Conservation (phyloP, 1,140 invertebrate species). For the Lepidurus arcticus region DNA sequence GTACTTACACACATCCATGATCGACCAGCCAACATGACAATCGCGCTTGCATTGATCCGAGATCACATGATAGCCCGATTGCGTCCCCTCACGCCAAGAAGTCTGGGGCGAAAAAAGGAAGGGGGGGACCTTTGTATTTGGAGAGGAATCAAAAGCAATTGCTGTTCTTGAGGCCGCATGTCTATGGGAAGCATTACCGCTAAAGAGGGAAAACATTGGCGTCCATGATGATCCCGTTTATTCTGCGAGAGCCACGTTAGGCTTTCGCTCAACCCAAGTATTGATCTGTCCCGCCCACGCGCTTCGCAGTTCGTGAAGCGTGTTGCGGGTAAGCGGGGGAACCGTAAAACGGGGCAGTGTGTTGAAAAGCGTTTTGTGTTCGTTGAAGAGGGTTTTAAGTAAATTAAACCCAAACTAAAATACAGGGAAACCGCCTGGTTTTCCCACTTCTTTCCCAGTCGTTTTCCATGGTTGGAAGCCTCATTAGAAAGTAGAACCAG, state of each 20-base stretch:
- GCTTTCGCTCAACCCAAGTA: not conserved
- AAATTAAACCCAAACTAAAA: too few species aligned
- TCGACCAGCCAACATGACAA: not conserved
- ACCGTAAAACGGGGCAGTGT: not conserved
- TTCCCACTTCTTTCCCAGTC: too few species aligned
- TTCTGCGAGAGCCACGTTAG: not conserved
- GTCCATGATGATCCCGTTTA: not conserved
- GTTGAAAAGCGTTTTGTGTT: too few species aligned
- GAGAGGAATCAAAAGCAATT: not conserved
- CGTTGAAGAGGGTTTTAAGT: too few species aligned
- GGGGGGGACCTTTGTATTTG: not conserved
- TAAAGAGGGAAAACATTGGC: not conserved
- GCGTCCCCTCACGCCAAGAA: not conserved
- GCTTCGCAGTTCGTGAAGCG: not conserved
- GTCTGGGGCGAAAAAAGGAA: not conserved
- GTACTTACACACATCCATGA: not conserved
- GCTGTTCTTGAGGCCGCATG: not conserved
- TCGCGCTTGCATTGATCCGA: slow-evolving; percentile 6
- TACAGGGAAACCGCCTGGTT: too few species aligned
- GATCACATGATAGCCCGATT: not conserved
- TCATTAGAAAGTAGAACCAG: too few species aligned
- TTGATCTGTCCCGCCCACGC: not conserved
- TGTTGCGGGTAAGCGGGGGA: not conserved
- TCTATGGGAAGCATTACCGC: not conserved
- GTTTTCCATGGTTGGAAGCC: too few species aligned